Base-by-base conservation (phyloP, 2,888 invertebrate species). In the Allygus modestus region DNA sequence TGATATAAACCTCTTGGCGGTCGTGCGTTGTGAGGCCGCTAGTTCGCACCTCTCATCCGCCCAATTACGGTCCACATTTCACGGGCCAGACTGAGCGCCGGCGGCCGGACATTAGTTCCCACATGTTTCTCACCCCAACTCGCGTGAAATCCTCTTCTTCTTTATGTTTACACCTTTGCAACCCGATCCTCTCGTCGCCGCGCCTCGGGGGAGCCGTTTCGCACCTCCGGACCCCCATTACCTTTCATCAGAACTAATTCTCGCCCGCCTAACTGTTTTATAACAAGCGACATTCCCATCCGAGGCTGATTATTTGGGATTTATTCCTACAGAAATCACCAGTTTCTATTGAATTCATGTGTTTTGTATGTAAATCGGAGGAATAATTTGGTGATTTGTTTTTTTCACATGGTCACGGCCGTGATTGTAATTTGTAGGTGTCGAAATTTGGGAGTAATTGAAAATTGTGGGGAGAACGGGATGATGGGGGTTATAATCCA, bases 211-310 rank as follows among this genome's bases (percentile, higher is more conserved):
- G 12, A 12, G 51, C 51, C 46, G 77, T 43, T 77, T 77, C 77
- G 77, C 77, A 77, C 77, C 23, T 12, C 41, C 41, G 20, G 2
- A 23, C 77, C 23, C 28, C 77, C 77, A 77, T 77, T 77, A 77
- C 77, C 77, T 77, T 77, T 77, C 77, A 77, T 77, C 77, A 71
- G 71, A 71, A 71, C 71, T 71, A 71, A 71, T 71, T 77, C 77
- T 41, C 77, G 46, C 71, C 71, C 71, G 71, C 71, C 37, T 71
- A 71, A 71, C 71, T 71, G 71, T 71, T 71, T 71, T 43, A 46
- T 77, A 77, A 77, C 77, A 77, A 77, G 77, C 77, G 77, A 46
- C 77, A 77, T 77, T 77, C 77, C 77, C 77, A 77, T 26, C 77
- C n/a, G n/a, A 41, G 7, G n/a, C 71, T 71, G 71, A 71, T 71